Evolutionary conservation across 1,140 invertebrate species (phyloP), one percentile per base, ranked within the genome.

Genomic region (Rhyacophila brunnea): DNA sequence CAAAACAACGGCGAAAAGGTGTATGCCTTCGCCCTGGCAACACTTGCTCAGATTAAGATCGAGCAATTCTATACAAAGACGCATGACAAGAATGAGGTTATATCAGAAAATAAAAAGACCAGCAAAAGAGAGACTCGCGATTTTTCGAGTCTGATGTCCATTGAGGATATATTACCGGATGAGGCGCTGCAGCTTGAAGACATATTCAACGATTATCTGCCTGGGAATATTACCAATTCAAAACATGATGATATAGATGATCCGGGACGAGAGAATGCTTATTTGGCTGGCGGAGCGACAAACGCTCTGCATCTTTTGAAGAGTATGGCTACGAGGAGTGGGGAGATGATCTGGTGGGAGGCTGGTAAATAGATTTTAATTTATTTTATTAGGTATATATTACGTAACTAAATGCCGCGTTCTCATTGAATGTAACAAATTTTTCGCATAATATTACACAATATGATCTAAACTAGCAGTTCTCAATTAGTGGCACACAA

Each of bases 1-100:
- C 10, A n/a, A 9, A 15, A 49, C 20, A 48, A 55, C 36, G 34
- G 18, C 7, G 50, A 62, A 10, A 53, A 50, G 11, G 53, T 60
- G 47, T 88, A 88, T 60, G 78, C 80, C 0, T 61, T 80, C 15
- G 71, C 82, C 11, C 67, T 86, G 1, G 74, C 74, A 6, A 78
- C 82, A 0, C 84, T 84, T 44, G 81, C 80, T 6, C 59, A 62
- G 28, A 45, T 65, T 9, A 65, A 65, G 53, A 65, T 65, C 6
- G 64, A 65, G 49, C 46, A 62, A 53, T 59, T 53, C 34, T 18
- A 36, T 6, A 52, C 46, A 34, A 35, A 50, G 6, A 15, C 19
- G 9, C 14, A 47, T 3, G 32, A 55, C 19, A 47, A 49, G 32
- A 60, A 60, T 17, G 57, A 59, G 14, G 57, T 59, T 19, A 15